A percentile compares a stretch with the other conserved stretches of the same genome.
Conservation (phyloP, 1,140 invertebrate species). For the Euwallacea similis region DNA sequence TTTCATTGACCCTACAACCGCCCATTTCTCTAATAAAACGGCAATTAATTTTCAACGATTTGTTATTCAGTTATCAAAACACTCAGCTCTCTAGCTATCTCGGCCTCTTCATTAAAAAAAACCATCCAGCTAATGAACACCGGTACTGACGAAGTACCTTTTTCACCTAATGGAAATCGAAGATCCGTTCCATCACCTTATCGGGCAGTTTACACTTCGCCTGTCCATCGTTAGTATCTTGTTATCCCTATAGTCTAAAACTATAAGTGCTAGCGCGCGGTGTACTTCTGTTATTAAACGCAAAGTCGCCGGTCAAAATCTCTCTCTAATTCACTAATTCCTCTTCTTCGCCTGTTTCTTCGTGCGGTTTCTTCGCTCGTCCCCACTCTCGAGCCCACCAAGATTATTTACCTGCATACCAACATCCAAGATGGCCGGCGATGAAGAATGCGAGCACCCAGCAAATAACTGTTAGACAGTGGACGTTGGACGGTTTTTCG, state of each 20-base stretch:
- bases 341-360: no score
- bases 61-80: conserved; percentile 8
- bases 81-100: not conserved
- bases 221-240: not conserved
- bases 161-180: conserved; percentile 20
- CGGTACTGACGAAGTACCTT: conserved; percentile 7
- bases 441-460: conserved; percentile 43
- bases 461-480: conserved; percentile 42
- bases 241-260: not conserved
- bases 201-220: conserved; percentile 34
- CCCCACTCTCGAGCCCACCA: conserved; percentile 19
- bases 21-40: not conserved
- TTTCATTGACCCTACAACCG: not conserved
- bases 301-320: no score
- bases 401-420: conserved; percentile 43
- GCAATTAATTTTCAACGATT: conserved; percentile 18
- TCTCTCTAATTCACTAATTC: no score
- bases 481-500: conserved; percentile 4
- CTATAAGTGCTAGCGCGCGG: not conserved
- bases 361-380: not conserved
- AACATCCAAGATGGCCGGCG: conserved; percentile 43
- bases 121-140: conserved; percentile 13
- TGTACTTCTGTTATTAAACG: no score
- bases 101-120: conserved; percentile 10
- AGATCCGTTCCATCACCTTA: conserved; percentile 21